Evolutionary conservation across 2,797 vertebrate genomes (phyloP).

Genomic region (Novumbra hubbsi): DNA sequence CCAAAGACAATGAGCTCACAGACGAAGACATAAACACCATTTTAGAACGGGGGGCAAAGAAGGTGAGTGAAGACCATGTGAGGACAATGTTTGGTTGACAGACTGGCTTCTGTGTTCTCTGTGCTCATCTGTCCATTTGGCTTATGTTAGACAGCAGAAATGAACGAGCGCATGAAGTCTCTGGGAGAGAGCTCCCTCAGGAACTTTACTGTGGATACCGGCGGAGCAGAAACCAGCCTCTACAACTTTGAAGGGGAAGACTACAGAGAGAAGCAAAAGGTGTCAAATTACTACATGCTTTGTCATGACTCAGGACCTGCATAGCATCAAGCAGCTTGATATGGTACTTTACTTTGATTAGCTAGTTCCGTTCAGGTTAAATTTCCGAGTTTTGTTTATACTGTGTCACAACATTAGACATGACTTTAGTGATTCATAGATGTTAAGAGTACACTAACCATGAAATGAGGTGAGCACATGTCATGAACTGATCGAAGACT

Average conservation of each 20-base stretch:
- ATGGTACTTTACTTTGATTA: background rate
- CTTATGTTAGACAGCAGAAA: slow-evolving; percentile 78
- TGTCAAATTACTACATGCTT: slow-evolving; percentile 44
- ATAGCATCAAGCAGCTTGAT: background rate
- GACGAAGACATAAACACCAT: slow-evolving; percentile 84
- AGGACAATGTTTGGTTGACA: background rate
- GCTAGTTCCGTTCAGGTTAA: background rate
- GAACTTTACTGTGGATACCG: slow-evolving; percentile 84
- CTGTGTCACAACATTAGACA: background rate
- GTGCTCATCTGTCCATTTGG: slow-evolving; percentile 1
- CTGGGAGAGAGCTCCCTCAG: slow-evolving; percentile 84
- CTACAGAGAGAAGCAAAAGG: slow-evolving; percentile 88
- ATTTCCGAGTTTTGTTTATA: background rate
- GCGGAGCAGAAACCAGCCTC: slow-evolving; percentile 81
- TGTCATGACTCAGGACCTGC: background rate
- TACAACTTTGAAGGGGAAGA: slow-evolving; percentile 91
- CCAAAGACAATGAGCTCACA: slow-evolving; percentile 85
- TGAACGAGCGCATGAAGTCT: slow-evolving; percentile 83
- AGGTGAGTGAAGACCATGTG: slow-evolving; percentile 62
- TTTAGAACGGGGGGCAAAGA: slow-evolving; percentile 86
- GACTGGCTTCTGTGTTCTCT: background rate
- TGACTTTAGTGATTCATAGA: background rate
- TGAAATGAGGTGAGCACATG: background rate
- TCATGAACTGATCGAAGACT: background rate
- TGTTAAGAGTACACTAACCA: background rate